Base-by-base conservation (phyloP, 2,797 vertebrate species). In the Gastrophryne carolinensis region DNA sequence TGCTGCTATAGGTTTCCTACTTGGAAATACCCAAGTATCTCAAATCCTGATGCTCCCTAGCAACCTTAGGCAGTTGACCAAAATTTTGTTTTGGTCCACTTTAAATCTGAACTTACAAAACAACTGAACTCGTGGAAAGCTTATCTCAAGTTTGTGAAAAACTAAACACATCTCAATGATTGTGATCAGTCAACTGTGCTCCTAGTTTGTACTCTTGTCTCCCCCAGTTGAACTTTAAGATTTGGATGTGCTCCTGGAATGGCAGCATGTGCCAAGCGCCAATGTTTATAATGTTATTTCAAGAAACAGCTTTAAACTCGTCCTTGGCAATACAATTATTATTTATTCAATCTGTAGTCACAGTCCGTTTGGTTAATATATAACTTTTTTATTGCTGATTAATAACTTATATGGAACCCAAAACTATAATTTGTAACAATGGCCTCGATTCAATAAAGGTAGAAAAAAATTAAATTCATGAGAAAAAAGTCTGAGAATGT, bases 251-350 rank as follows among this genome's bases (percentile, higher is more conserved):
- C 27, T 27, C 17, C 6, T 2, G 15, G 24, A 26, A 23, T 37
- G 19, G 21, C 13, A 35, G 17, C 10, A 60, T 21, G 23, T 58
- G 54, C 54, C 23, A 41, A 49, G 54, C 6, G 29, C 27, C 21
- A n/a, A 57, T 70, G 8, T 21, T 29, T 30, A 19, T 4, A 8
- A n/a, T n/a, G n/a, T n/a, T n/a, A 12, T 29, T n/a, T 30, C 7
- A 58, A 70, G 11, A 73, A 62, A 60, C 9, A n/a, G 4, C 4
- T 30, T 64, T 24, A 34, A 49, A 66, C 19, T 57, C 57, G 49
- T 8, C n/a, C 19, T n/a, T 13, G 30, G n/a, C 24, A 57, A 66
- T 50, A 12, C 3, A 44, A 54, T 65, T 44, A 57, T 65, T 57
- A 73, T 44, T n/a, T n/a, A 34, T 27, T 24, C 26, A 64, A 34